Evolutionary conservation across 2,113 vertebrate genomes (phyloP), one percentile per base, ranked within the genome.

Genomic region (Pleuronectes platessa): DNA sequence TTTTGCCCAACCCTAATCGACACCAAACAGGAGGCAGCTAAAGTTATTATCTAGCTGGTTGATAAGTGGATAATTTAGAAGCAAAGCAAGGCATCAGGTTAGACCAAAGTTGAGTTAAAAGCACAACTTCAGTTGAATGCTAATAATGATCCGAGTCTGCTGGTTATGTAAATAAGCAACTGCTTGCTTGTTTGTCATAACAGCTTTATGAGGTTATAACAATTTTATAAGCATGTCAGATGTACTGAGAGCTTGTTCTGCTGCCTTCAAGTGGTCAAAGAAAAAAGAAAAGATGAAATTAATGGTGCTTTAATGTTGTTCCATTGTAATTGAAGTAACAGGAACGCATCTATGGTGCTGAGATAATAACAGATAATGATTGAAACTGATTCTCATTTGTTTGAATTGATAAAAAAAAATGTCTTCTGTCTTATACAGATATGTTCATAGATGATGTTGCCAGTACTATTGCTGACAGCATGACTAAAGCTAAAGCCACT

Each of bases 161-260:
- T n/a, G 21, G 35, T 40, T 63, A 18, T 66, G 72, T 55, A 49
- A 65, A 58, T 58, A 58, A 49, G 53, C 24, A 58, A 27, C 35
- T 65, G 42, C 45, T 21, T 51, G 23, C 37, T 47, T 20, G 24
- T 61, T 75, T 68, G 31, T 18, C 49, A 53, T 53, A 53, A 53
- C 40, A 67, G 42, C 20, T 61, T 69, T 55, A 68, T 59, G 31
- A 58, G 49, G 40, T 42, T 66, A 59, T 59, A 51, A 20, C 37
- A 53, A 17, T n/a, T 47, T 53, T 53, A 53, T 2, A 20, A 20
- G 49, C 49, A 7, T n/a, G 15, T 20, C 49, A n/a, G 49, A n/a
- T n/a, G 20, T 53, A 5, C 45, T 47, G 3, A 14, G 1, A 53
- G 49, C 49, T n/a, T 53, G 49, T 18, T 53, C 18, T 15, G 45